Evolutionary conservation across 2,888 invertebrate species (phyloP), one percentile per base, ranked within the genome.

Genomic region (Linyphia triangularis): DNA sequence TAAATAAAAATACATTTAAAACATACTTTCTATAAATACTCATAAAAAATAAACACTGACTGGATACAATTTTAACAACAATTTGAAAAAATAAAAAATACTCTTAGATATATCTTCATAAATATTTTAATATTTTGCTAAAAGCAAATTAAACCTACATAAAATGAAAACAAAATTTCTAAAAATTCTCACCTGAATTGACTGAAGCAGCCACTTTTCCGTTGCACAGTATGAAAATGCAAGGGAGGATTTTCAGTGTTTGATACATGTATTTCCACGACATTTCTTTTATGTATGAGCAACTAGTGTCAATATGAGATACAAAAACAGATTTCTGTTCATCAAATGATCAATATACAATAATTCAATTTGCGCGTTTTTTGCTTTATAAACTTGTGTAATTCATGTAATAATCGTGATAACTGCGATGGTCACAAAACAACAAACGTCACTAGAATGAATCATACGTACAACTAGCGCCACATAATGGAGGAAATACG

Each of bases 391-490:
- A 2, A 43, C 16, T 16, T 16, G n/a, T n/a, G 16, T 16, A 43
- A 43, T 16, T 16, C 2, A 3, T 10, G 9, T 43, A 43, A 43
- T 13, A 43, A 9, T 13, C 9, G 9, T 7, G 16, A 43, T 16
- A 43, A 43, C 7, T 9, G 43, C 9, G 7, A 16, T 16, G 6
- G 16, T 16, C 43, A 10, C 43, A 10, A 13, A 43, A 7, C 43
- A 43, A 43, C 43, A 43, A 43, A 43, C 43, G 43, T 43, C 16
- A 43, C 13, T 43, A 43, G 13, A 43, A 16, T 43, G 22, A 67
- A 28, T 28, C 57, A 33, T 5, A 37, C 37, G 59, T 24, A 75
- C 88, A 75, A 61, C 69, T 82, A 82, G 88, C 88, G 88, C 88
- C 88, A 75, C 88, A 59, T 82, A 5, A 28, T 43, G 81, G 88